phyloP scores from a whole-genome alignment of 2,888 invertebrate genomes.

The Erebia aethiops region DNA sequence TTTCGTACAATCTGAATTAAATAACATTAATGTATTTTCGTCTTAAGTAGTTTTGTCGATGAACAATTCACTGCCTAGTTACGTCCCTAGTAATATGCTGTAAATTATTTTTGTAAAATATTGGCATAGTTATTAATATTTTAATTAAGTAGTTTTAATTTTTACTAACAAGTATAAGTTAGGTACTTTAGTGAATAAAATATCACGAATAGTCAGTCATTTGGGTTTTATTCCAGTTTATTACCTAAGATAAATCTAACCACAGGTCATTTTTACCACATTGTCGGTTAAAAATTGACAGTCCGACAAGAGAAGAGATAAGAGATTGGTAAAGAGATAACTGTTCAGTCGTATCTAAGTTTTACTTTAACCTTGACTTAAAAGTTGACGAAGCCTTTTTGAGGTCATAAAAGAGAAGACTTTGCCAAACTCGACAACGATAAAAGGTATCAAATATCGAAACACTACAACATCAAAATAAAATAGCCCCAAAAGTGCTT shows the following conservation, averaged over 20 bases:
- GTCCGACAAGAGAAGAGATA: no score
- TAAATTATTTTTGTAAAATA: conserved; percentile 74
- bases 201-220: conserved; percentile 30
- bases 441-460: no score
- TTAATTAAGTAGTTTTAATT: conserved; percentile 48
- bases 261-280: no score
- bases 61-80: conserved; percentile 62
- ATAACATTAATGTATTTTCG: conserved; percentile 3
- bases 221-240: conserved; percentile 22
- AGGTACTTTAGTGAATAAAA: conserved; percentile 37
- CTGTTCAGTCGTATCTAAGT: no score
- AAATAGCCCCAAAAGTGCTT: no score
- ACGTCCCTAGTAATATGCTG: conserved; percentile 52
- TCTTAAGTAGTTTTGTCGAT: conserved; percentile 10
- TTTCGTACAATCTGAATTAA: conserved; percentile 34
- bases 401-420: no score
- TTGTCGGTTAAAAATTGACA: no score
- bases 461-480: no score
- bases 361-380: no score
- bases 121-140: conserved; percentile 49
- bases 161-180: conserved; percentile 45
- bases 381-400: no score
- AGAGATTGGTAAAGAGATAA: no score
- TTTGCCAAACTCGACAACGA: no score
- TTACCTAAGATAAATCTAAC: not conserved